Evolutionary conservation across 2,888 invertebrate genomes (phyloP), one percentile per base, ranked within the genome.

Genomic region (Drosophila subquinaria): DNA sequence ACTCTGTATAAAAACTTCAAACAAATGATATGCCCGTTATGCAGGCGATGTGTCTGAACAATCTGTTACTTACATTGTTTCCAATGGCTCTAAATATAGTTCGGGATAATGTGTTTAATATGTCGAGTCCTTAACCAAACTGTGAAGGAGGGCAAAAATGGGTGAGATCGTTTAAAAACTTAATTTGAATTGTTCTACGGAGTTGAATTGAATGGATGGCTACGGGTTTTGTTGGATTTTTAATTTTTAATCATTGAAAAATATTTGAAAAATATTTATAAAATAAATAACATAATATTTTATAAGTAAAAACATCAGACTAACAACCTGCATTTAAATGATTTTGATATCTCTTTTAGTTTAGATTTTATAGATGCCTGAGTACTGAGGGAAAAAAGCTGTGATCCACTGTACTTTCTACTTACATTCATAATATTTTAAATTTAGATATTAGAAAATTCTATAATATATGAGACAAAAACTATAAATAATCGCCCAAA

Each of bases 1-100:
- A 27, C 23, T 27, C 59, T 61, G 77, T 81, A 81, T 69, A 74
- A 74, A 82, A 86, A 86, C 79, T 86, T 85, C 78, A 79, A 86
- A 82, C 86, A 81, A 86, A 82, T 83, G 72, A 79, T 55, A 62
- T 79, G 62, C 73, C 67, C 81, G 69, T 74, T 75, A 76, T 73
- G 77, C 73, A 63, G 81, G 73, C 83, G 61, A 78, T 70, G 85
- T 87, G 91, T 91, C 91, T 91, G 80, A 84, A 91, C 91, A 91
- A 91, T 91, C 76, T 91, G 91, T 91, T 91, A 90, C 91, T 82
- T 68, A 62, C 55, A 53, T 53, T 30, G 53, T n/a, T 33, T 8
- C 6, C 63, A 67, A 57, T 70, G 60, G 62, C 60, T 61, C 61
- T 59, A 55, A 50, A 65, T 70, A 68, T 56, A 64, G 52, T 56